phyloP scores from a whole-genome alignment of 2,888 invertebrate genomes.

The Phalangium opilio region DNA sequence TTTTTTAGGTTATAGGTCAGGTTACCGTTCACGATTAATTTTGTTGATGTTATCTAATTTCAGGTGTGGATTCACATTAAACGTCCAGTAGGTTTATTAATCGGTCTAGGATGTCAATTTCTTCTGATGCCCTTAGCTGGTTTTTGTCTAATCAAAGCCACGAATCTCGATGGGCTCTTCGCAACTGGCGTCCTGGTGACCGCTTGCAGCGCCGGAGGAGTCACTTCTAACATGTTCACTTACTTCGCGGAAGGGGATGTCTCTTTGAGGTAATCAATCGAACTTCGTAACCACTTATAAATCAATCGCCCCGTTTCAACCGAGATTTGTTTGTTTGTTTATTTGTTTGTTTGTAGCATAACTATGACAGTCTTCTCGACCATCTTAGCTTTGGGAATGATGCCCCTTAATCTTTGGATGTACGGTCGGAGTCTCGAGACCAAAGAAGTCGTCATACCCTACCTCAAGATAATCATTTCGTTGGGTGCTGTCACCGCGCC shows the following conservation, averaged over 20 bases:
- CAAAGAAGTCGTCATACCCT: constrained; percentile 23
- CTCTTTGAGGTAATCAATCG: constrained; percentile 26
- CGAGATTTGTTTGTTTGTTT: too few relatives aligned
- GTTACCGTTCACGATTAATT: too few relatives aligned
- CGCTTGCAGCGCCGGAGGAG: constrained; percentile 27
- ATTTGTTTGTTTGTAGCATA: constrained; percentile 18
- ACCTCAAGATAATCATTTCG: constrained; percentile 22
- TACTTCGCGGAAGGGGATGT: constrained; percentile 28
- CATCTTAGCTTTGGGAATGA: constrained; percentile 23
- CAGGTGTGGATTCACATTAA: constrained; percentile 23
- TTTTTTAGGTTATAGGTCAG: too few relatives aligned
- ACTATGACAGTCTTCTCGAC: constrained; percentile 26
- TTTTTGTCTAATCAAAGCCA: constrained; percentile 24
- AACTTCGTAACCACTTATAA: too few relatives aligned
- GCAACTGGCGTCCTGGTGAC: constrained; percentile 28
- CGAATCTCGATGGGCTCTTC: constrained; percentile 23
- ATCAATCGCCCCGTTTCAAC: too few relatives aligned
- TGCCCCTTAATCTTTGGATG: constrained; percentile 26
- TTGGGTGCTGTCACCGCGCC: constrained; percentile 23
- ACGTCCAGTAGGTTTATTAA: constrained; percentile 24
- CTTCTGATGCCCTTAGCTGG: constrained; percentile 25
- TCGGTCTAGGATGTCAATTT: constrained; percentile 27
- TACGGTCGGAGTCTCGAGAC: constrained; percentile 24
- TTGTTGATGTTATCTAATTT: background rate
- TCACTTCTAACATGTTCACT: constrained; percentile 27